Conservation (phyloP, 2,113 vertebrate genomes). For the Halcyon senegalensis region DNA sequence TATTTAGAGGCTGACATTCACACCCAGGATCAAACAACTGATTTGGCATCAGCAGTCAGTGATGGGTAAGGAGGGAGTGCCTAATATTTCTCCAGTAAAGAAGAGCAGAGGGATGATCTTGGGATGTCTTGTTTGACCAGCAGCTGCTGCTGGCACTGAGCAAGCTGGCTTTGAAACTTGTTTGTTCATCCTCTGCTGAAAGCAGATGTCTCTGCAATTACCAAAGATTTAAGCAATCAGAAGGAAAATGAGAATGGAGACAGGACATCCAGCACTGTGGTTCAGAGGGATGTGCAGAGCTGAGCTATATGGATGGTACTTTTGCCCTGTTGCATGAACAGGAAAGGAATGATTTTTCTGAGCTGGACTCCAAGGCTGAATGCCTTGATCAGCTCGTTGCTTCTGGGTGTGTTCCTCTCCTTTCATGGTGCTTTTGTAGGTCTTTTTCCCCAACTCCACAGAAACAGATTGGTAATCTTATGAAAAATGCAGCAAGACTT, state of each 20-base stretch:
- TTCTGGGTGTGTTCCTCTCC: background rate
- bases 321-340: background rate
- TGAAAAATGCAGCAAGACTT: background rate
- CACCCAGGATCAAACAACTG: background rate
- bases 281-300: background rate
- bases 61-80: background rate
- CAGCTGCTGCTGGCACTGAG: conserved; percentile 24
- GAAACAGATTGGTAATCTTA: background rate
- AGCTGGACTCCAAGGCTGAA: background rate
- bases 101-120: background rate
- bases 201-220: conserved; percentile 35
- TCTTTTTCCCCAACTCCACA: background rate
- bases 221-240: background rate
- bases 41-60: background rate
- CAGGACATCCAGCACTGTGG: background rate
- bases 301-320: background rate
- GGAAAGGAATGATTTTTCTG: background rate
- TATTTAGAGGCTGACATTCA: background rate
- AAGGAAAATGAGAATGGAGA: background rate
- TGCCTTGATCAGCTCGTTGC: background rate
- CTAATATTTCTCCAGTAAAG: background rate
- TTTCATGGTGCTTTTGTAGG: background rate
- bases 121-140: background rate
- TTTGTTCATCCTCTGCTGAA: background rate
- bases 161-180: background rate